Evolutionary conservation across 23 tunicate species (phyloP), one percentile per base, ranked within the genome.

Genomic region (Ascidia mentula): DNA sequence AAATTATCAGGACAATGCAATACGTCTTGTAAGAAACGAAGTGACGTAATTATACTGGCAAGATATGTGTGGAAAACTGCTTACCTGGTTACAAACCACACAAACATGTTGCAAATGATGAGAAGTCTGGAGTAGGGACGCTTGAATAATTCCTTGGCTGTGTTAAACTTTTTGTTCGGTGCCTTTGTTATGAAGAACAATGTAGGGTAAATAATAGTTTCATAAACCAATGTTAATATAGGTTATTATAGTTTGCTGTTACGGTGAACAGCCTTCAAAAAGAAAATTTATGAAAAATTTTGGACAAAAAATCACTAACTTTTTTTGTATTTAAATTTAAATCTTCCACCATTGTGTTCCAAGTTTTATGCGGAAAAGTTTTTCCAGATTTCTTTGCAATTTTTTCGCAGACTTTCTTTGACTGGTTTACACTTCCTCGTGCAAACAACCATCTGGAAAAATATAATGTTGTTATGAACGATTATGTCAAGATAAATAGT

Each of bases 31-130:
- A n/a, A n/a, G n/a, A n/a, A n/a, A n/a, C n/a, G n/a, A n/a, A n/a
- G n/a, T n/a, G n/a, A n/a, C n/a, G n/a, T n/a, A n/a, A n/a, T n/a
- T n/a, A n/a, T n/a, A n/a, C n/a, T n/a, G n/a, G n/a, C n/a, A n/a
- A n/a, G n/a, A n/a, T n/a, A n/a, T n/a, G n/a, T n/a, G n/a, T n/a
- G n/a, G n/a, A n/a, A n/a, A n/a, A n/a, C n/a, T n/a, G n/a, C 46
- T n/a, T 81, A 81, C 85, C 85, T 38, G 22, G 77, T 81, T 7
- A 72, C 36, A 45, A 72, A 36, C 85, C 85, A 81, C 36, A 81
- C 85, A 72, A 42, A 81, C 85, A 81, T 81, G 46, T 81, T 72
- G 69, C 77, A 30, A 13, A 69, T 12, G 28, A 81, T 72, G 32
- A 81, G 38, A 31, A 46, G 40, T 81, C 85, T 36, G 4, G 85